Evolutionary conservation across 2,888 invertebrate species (phyloP).

Genomic region (Himalopsyche tibetana): DNA sequence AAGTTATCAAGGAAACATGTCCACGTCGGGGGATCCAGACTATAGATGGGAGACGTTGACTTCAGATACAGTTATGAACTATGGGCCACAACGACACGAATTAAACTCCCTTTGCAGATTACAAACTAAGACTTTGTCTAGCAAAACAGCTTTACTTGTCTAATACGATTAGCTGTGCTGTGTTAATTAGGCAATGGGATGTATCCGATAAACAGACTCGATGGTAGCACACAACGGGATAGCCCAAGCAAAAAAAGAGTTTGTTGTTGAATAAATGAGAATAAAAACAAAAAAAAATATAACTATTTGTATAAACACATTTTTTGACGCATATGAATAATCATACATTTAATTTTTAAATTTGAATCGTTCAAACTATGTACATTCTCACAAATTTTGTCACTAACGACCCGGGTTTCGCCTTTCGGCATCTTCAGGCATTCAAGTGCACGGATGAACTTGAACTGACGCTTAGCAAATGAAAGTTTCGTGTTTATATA

Average conservation of each 20-base stretch:
- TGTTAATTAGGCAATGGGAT: slow-evolving; percentile 57
- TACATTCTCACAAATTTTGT: no score
- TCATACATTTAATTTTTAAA: no score
- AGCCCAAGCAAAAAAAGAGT: neutral
- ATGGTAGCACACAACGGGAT: neutral
- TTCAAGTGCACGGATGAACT: no score
- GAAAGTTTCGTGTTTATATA: no score
- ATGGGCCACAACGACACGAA: slow-evolving; percentile 8
- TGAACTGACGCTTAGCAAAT: no score
- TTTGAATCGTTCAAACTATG: no score
- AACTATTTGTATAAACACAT: no score
- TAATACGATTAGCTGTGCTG: slow-evolving; percentile 60
- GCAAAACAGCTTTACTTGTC: slow-evolving; percentile 61
- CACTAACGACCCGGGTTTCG: no score
- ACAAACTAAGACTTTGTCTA: slow-evolving; percentile 62
- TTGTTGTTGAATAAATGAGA: no score
- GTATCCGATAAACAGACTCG: neutral
- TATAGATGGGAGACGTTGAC: neutral
- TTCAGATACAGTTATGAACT: slow-evolving; percentile 32
- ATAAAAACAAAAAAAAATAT: no score
- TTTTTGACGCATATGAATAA: no score
- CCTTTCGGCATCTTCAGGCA: no score
- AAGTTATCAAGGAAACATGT: slow-evolving; percentile 27
- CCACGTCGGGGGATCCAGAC: neutral
- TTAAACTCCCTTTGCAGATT: slow-evolving; percentile 52